These are phyloP conservation scores for Eulemur rufifrons DNA, from an alignment of 2,113 vertebrate genomes.

Conservation along the genomic window DNA sequence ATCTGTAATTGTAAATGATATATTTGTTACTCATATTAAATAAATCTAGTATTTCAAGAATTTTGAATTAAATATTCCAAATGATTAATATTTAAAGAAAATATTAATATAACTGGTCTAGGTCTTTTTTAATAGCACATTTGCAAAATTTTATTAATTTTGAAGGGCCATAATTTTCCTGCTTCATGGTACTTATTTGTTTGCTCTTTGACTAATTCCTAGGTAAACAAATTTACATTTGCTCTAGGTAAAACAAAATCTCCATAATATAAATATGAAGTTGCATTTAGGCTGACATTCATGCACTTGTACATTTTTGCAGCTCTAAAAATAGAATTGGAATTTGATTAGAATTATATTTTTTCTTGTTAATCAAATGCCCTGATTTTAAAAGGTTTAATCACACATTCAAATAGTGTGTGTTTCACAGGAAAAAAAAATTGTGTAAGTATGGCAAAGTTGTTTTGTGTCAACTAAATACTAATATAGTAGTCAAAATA, in stretches of 20 bases:
- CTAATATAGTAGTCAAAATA: neutral
- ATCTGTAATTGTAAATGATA: neutral
- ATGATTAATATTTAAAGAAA: neutral
- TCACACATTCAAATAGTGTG: neutral
- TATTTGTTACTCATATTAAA: neutral
- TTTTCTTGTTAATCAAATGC: neutral
- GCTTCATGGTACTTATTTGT: neutral
- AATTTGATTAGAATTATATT: neutral
- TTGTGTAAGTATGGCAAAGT: neutral
- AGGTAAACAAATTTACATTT: neutral
- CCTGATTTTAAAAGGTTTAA: neutral
- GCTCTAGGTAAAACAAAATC: neutral
- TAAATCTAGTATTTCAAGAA: neutral
- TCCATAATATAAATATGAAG: neutral
- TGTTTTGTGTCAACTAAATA: neutral
- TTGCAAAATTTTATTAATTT: constrained; percentile 11
- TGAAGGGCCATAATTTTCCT: neutral
- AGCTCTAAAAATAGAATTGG: neutral
- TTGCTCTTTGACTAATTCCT: neutral
- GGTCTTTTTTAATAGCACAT: neutral
- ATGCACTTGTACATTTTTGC: neutral
- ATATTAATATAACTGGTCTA: neutral
- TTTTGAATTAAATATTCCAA: constrained; percentile 34
- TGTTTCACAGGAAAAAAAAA: neutral
- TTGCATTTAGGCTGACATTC: neutral